Evolutionary conservation across 2,113 vertebrate species (phyloP).

Genomic region (Nannospalax galili): DNA sequence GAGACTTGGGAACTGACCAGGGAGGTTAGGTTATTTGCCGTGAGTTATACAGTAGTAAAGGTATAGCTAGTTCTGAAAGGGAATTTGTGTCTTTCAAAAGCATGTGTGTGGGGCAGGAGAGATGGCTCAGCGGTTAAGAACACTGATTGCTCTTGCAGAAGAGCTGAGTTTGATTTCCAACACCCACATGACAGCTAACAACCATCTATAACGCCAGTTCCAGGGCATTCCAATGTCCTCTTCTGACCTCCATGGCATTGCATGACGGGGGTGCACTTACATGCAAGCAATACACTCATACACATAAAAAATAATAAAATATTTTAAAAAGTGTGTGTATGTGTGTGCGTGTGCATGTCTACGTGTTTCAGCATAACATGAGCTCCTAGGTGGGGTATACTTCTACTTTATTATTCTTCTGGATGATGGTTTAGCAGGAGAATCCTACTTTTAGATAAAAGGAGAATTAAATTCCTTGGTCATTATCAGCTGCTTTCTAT

Average conservation of each 20-base stretch:
- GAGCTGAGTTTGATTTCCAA: too few species aligned
- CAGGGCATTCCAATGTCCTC: too few species aligned
- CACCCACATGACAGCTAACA: too few species aligned
- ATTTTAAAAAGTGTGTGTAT: neutral
- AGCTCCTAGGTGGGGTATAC: neutral
- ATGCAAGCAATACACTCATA: too few species aligned
- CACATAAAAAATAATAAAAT: too few species aligned
- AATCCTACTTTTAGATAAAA: neutral
- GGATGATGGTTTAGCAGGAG: neutral
- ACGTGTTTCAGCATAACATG: neutral
- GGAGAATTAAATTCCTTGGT: neutral
- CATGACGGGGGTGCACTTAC: too few species aligned
- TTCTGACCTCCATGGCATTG: too few species aligned
- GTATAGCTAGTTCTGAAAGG: neutral
- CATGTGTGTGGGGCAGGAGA: too few species aligned
- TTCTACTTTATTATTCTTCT: slow-evolving; percentile 38
- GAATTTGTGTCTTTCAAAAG: neutral
- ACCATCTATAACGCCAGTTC: too few species aligned
- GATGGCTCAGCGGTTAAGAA: too few species aligned
- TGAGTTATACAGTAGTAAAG: neutral
- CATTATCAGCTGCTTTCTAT: neutral
- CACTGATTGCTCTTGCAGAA: too few species aligned
- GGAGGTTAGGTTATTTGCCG: slow-evolving; percentile 20
- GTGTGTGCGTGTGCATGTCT: too few species aligned
- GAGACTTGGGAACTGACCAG: slow-evolving; percentile 19